Conservation (phyloP, 2,888 invertebrate species). For the Stegophylla sp. region DNA sequence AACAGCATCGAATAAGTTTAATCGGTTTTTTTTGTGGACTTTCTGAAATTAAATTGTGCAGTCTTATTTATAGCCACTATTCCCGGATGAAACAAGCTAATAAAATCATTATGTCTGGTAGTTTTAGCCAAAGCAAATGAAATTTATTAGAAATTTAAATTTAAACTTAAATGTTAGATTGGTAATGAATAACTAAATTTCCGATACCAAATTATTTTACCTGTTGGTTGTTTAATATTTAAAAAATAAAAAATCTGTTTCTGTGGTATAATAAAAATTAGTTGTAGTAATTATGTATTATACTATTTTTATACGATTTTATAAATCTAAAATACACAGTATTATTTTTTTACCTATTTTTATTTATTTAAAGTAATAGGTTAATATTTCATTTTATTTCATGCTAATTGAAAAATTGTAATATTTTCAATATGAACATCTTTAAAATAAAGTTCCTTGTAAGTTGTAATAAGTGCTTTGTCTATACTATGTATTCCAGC, state of each 20-base stretch:
- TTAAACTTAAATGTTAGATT: no score
- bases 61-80: conserved; percentile 50
- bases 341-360: conserved; percentile 3
- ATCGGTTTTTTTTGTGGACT: conserved; percentile 39
- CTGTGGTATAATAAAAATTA: no score
- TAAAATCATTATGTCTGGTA: conserved; percentile 22
- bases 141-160: conserved; percentile 4
- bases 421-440: conserved; percentile 1
- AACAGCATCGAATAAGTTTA: conserved; percentile 39
- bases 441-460: background rate
- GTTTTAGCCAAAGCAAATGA: conserved; percentile 35
- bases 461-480: no score
- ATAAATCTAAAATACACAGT: background rate
- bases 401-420: conserved; percentile 6
- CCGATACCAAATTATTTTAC: no score
- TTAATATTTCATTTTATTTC: background rate
- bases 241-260: no score
- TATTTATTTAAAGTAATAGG: conserved; percentile 3
- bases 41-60: conserved; percentile 19
- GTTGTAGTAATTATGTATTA: no score
- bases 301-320: background rate
- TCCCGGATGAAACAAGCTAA: conserved; percentile 34
- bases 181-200: no score
- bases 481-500: no score
- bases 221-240: no score